Evolutionary conservation across 1,140 invertebrate genomes (phyloP).

Genomic region (Brachystomella parvula): DNA sequence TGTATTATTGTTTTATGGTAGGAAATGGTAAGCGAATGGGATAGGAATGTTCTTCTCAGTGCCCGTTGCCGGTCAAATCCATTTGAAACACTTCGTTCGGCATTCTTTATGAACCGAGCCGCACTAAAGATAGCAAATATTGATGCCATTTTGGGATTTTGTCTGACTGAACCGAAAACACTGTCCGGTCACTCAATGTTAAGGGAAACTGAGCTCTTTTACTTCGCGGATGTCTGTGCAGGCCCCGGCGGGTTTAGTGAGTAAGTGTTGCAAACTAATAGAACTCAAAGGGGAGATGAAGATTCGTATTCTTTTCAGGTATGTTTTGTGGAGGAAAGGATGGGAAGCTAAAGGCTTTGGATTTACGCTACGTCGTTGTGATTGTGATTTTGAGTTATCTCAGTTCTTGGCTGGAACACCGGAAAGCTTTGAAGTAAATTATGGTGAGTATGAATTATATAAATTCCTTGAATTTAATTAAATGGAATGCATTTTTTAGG

Average conservation of each 20-base stretch:
- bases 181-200: neutral
- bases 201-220: conserved; percentile 47
- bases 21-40: neutral
- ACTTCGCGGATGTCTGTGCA: conserved; percentile 96
- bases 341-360: conserved; percentile 91
- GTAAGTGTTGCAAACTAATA: conserved; percentile 46
- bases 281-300: too few relatives aligned
- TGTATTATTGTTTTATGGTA: neutral
- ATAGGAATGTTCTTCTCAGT: neutral
- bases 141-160: conserved; percentile 80
- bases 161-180: conserved; percentile 72
- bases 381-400: conserved; percentile 80
- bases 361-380: conserved; percentile 70
- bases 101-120: conserved; percentile 88
- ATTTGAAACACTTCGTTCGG: conserved; percentile 82
- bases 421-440: conserved; percentile 87
- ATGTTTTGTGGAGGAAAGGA: conserved; percentile 77
- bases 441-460: conserved; percentile 54
- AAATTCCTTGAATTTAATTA: neutral
- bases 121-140: conserved; percentile 99
- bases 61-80: conserved; percentile 82
- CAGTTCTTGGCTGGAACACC: conserved; percentile 82
- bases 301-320: conserved; percentile 14
- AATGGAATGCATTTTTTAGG: conserved; percentile 37
- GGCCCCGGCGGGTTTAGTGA: conserved; percentile 97